Percentiles rank a stretch among this genome's conserved stretches.
phyloP scores from a whole-genome alignment of 2,797 vertebrate genomes.

The Hirundo rustica region DNA sequence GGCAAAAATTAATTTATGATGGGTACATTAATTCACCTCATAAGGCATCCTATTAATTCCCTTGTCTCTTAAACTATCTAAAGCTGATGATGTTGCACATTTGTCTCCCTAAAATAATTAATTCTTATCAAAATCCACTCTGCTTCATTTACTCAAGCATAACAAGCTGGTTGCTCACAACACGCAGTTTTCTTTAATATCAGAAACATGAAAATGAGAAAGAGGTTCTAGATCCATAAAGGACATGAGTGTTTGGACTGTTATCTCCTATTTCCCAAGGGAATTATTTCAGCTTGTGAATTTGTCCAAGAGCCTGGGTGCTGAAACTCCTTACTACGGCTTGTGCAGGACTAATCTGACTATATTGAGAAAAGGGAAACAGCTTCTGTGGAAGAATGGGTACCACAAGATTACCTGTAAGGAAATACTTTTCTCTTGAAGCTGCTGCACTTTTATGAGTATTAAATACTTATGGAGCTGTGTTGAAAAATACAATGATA shows the following conservation, averaged over 20 bases:
- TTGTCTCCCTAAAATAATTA: not conserved
- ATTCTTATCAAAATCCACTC: not conserved
- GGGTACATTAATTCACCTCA: not conserved
- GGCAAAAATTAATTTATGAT: not conserved
- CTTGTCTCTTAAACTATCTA: not conserved
- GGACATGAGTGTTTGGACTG: not conserved
- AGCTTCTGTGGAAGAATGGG: not conserved
- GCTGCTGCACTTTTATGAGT: not conserved
- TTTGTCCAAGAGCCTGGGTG: not conserved
- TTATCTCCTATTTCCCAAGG: not conserved
- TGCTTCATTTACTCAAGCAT: not conserved
- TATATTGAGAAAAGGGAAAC: not conserved
- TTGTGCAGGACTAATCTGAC: not conserved
- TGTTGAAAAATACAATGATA: not conserved
- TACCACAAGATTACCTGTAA: not conserved
- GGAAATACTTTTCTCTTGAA: not conserved
- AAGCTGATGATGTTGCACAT: not conserved
- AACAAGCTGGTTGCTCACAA: not conserved
- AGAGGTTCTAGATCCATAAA: not conserved
- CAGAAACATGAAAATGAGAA: not conserved
- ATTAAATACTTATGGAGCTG: not conserved
- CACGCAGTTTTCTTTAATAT: not conserved
- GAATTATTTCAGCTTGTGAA: not conserved
- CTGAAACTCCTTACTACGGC: not conserved
- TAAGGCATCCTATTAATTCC: not conserved